These are phyloP conservation scores for Cyrtodaria siliqua DNA, from an alignment of 2,888 invertebrate genomes.

Conservation along the genomic window DNA sequence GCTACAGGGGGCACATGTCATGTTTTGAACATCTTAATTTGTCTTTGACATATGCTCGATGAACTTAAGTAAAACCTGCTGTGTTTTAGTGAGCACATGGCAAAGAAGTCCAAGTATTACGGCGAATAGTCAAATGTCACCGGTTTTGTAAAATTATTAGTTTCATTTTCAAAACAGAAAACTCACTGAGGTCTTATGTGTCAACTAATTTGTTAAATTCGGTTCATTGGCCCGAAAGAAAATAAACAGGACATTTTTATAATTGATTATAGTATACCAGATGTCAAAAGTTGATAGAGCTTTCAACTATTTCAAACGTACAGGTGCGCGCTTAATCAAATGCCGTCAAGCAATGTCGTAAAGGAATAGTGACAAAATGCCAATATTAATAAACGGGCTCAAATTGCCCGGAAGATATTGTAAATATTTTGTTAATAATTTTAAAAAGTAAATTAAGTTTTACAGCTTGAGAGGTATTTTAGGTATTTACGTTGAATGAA, in stretches of 20 bases:
- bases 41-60: no score
- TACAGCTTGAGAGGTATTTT: constrained; percentile 6
- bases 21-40: no score
- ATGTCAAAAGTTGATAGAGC: constrained; percentile 12
- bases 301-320: not conserved
- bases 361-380: constrained; percentile 4
- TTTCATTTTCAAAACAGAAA: not conserved
- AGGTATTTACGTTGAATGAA: not conserved
- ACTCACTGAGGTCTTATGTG: constrained; percentile 10
- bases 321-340: constrained; percentile 10
- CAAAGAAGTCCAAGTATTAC: no score
- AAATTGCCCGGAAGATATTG: constrained; percentile 20
- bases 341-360: not conserved
- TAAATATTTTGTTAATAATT: constrained; percentile 35
- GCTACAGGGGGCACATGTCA: no score
- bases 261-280: constrained; percentile 21
- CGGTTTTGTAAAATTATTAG: not conserved
- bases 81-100: no score
- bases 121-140: not conserved
- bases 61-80: no score
- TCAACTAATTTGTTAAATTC: constrained; percentile 20
- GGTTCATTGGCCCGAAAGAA: constrained; percentile 14
- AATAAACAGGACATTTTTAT: constrained; percentile 4
- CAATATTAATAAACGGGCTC: constrained; percentile 16
- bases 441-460: constrained; percentile 19